These are phyloP conservation scores for Platalea minor DNA, from an alignment of 2,797 vertebrate genomes.

Conservation along the genomic window DNA sequence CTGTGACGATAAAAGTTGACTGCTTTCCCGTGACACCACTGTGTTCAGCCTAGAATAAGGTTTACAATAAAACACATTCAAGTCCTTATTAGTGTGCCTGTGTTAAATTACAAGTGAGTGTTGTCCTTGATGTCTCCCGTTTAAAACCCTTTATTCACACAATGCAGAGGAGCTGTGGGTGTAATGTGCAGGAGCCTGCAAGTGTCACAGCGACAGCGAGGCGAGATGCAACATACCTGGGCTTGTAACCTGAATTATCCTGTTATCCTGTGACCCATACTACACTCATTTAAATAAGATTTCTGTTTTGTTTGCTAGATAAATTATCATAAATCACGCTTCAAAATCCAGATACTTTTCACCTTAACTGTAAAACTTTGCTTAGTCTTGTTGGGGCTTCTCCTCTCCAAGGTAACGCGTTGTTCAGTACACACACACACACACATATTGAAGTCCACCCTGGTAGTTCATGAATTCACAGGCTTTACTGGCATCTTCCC, in stretches of 20 bases:
- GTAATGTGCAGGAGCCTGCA: background rate
- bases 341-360: background rate
- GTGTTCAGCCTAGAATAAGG: background rate
- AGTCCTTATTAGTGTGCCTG: background rate
- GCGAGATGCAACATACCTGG: background rate
- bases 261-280: too few species aligned
- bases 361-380: background rate
- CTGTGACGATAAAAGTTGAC: background rate
- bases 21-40: background rate
- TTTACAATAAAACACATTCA: conserved; percentile 14
- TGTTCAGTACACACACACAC: background rate
- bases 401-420: background rate
- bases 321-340: background rate
- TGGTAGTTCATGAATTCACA: background rate
- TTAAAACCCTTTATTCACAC: background rate
- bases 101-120: background rate
- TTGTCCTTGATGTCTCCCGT: background rate
- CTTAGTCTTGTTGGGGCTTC: background rate
- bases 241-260: background rate
- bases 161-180: background rate
- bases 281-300: background rate
- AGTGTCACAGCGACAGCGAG: background rate
- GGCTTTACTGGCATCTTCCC: background rate
- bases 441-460: background rate
- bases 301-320: background rate